A percentile compares a stretch with the other conserved stretches of the same genome.
Evolutionary conservation across 2,888 invertebrate species (phyloP).

Genomic region (Napeogenes inachia): DNA sequence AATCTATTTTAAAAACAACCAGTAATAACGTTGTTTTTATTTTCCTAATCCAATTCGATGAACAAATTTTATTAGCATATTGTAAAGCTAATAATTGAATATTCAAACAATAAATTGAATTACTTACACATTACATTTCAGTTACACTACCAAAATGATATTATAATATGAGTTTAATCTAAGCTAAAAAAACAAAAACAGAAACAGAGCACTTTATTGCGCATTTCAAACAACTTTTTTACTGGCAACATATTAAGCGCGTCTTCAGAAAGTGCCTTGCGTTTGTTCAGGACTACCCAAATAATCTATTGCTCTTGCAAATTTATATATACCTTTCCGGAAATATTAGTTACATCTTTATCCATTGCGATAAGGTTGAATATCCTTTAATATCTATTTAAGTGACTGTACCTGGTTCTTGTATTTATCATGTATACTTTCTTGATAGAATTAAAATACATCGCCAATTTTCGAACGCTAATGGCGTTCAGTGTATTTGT

Average conservation of each 20-base stretch:
- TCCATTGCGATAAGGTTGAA: background rate
- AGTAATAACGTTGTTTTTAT: too few species aligned
- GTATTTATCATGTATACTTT: constrained; percentile 19
- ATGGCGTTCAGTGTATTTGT: constrained; percentile 12
- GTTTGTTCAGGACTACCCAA: constrained; percentile 38
- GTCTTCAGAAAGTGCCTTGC: constrained; percentile 32
- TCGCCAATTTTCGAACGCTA: constrained; percentile 18
- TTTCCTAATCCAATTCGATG: too few species aligned
- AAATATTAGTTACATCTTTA: background rate
- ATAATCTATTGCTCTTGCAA: constrained; percentile 27
- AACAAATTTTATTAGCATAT: too few species aligned
- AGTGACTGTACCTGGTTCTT: background rate
- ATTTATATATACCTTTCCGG: constrained; percentile 3
- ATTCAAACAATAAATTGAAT: too few species aligned
- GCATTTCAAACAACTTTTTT: constrained; percentile 38
- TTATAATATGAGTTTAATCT: constrained; percentile 16
- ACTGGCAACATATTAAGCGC: constrained; percentile 36
- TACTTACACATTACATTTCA: background rate
- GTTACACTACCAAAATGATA: background rate
- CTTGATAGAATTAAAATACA: constrained; percentile 28
- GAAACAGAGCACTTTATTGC: constrained; percentile 28
- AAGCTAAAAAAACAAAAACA: constrained; percentile 24
- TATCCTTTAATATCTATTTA: background rate
- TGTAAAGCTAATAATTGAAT: too few species aligned
- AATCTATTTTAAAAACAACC: too few species aligned